A percentile compares a stretch with the other conserved stretches of the same genome.
Conservation (phyloP, 1,140 invertebrate genomes). For the Augochlora pura region DNA sequence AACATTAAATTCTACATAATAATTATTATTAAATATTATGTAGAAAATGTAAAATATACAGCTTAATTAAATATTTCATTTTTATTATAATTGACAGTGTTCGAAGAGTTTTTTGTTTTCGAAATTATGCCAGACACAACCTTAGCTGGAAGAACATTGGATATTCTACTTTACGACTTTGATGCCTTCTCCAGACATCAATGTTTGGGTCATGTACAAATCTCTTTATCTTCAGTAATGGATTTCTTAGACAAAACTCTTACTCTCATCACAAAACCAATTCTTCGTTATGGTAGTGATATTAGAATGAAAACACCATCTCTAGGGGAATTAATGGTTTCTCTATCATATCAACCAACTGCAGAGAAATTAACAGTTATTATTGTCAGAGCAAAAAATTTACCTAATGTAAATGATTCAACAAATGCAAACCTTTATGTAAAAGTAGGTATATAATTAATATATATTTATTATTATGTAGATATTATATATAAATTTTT, state of each 20-base stretch:
- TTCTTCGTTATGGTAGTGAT: conserved; percentile 66
- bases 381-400: conserved; percentile 89
- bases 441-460: conserved; percentile 80
- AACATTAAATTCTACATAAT: background rate
- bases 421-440: conserved; percentile 89
- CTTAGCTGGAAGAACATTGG: conserved; percentile 80
- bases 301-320: conserved; percentile 74
- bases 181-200: conserved; percentile 85
- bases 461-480: background rate
- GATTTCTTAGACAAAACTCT: conserved; percentile 72
- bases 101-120: conserved; percentile 87
- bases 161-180: conserved; percentile 84
- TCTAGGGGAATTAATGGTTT: conserved; percentile 90
- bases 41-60: background rate
- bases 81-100: conserved; percentile 80
- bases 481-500: background rate
- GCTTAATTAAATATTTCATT: conserved; percentile 9
- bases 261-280: conserved; percentile 58
- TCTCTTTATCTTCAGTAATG: conserved; percentile 78
- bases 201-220: conserved; percentile 81
- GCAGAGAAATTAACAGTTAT: conserved; percentile 90
- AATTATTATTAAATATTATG: conserved; percentile 5
- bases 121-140: conserved; percentile 83
- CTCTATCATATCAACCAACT: conserved; percentile 89
- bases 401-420: conserved; percentile 83